Evolutionary conservation across 30 jellyfish, hydroid and myxozoan species (phyloP), one percentile per base, ranked within the genome.

Genomic region (Sanderia malayensis): DNA sequence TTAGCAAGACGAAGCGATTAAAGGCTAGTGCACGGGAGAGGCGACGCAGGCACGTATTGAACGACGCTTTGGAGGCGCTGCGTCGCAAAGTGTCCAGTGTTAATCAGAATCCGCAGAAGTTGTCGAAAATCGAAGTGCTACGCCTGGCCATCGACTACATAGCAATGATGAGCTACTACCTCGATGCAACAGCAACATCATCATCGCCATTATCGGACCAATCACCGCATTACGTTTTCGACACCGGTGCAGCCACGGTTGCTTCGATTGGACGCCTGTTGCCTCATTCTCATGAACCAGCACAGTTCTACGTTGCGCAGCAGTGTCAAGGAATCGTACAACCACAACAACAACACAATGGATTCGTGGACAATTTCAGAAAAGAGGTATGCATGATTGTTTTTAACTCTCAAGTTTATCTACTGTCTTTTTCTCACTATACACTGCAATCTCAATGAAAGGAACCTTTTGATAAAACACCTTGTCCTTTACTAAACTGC

Each of bases 21-120:
- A 90, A 84, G 44, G 98, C 98, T 20, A 90, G 98, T 58, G 98
- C 98, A 0, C 67, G 98, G 31, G 98, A 90, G 59, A 73, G 98
- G 45, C 71, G 92, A 24, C 63, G 98, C 24, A 83, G 98, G 24
- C 98, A 90, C 34, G 98, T 90, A 0, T 78, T 90, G 31, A 90
- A 90, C 76, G 95, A 70, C 64, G 98, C 98, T 6, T 46, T 90
- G 72, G 98, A 90, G 26, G 27, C 68, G 1, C 70, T 90, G 27
- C 86, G 98, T 1, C 77, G 45, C 1, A 90, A 84, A 49, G 98
- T 90, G 17, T 95, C 98, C 41, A 7, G 79, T 32, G 81, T 74
- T 20, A 62, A 84, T 64, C 81, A 81, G 30, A 82, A 84, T 58
- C 81, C 86, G 22, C 96, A 86, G 19, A 90, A 90, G 34, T 71